Evolutionary conservation across 92 coral and sea anemone species (phyloP), one percentile per base, ranked within the genome.

Genomic region (Parazoanthus swiftii): DNA sequence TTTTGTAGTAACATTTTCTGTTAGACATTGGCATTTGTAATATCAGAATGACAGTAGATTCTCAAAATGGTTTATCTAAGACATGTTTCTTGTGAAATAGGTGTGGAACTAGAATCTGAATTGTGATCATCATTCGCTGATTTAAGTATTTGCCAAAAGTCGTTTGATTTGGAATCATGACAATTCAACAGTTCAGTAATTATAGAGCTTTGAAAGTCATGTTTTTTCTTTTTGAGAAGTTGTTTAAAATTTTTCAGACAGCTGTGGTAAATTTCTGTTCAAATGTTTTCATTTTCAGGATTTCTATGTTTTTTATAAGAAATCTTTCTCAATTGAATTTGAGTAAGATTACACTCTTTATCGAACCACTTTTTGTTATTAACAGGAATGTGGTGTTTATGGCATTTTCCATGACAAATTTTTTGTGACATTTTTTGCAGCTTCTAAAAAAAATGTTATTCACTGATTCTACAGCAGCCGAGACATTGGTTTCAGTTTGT

Each of bases 131-230:
- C 90, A 74, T 81, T 86, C 18, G 82, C 77, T 1, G 92, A 63
- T 71, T 90, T 87, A 14, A 88, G 58, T 14, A 74, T 46, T 4
- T 79, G 73, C 90, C 90, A 90, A 87, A 90, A 88, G 15, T 15
- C 33, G 1, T 38, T 16, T 5, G 68, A 59, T 2, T 48, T 37
- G 21, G 78, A 77, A 7, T 51, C 38, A 15, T 29, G 33, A 29
- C 50, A 63, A 1, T 18, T 79, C 25, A 36, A 23, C 2, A 88
- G 68, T 59, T 59, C 68, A 6, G 2, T 6, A 35, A 89, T 33
- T 42, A 68, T 81, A 1, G 82, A 77, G 7, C 26, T 67, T 20
- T 71, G 78, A 82, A 20, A 89, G 44, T 81, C n/a, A 3, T 81
- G 11, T 26, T 77, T 85, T 58, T 90, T 90, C 4, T 4, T 77